Base-by-base conservation (phyloP, 2,113 vertebrate genomes). In the Tylochromis polylepis region DNA sequence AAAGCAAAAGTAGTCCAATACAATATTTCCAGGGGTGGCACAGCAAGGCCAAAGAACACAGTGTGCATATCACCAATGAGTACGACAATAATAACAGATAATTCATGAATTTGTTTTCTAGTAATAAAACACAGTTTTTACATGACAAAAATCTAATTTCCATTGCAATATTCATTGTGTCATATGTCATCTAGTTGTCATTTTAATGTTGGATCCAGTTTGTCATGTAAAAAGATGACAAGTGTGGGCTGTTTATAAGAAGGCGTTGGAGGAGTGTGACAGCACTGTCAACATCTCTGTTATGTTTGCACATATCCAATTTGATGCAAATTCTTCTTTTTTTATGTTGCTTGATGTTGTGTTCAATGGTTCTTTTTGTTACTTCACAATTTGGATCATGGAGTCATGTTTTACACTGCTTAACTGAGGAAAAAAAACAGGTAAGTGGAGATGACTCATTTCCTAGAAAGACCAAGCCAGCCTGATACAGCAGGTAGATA, bases 111-210 rank as follows among this genome's bases (percentile, higher is more conserved):
- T 24, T 29, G 34, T 15, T 29, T 43, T 34, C 29, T n/a, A 38
- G 14, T 60, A 75, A 85, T 31, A 83, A 72, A 51, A 4, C 14
- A 43, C 31, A 9, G 36, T 53, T 87, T 88, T 87, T 81, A 72
- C 75, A 55, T 51, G 18, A 83, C 51, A 89, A 84, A 90, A 84
- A 79, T 78, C 55, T 56, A 2, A 91, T 92, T 91, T 88, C 82
- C 82, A n/a, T 51, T 41, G 67, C 57, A 85, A 46, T 49, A 88
- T 88, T 87, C 43, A 81, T 79, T 78, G 82, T 89, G 90, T 85
- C 85, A 81, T 49, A 81, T 81, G 85, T 88, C 84, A 79, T 56
- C 75, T 87, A 57, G 85, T 72, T 91, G 88, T 93, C 88, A 86
- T 84, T 91, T 88, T 38, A 49, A 84, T 88, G 85, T 82, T n/a